Evolutionary conservation across 1,140 invertebrate species (phyloP).

Genomic region (Drosophila nannoptera): DNA sequence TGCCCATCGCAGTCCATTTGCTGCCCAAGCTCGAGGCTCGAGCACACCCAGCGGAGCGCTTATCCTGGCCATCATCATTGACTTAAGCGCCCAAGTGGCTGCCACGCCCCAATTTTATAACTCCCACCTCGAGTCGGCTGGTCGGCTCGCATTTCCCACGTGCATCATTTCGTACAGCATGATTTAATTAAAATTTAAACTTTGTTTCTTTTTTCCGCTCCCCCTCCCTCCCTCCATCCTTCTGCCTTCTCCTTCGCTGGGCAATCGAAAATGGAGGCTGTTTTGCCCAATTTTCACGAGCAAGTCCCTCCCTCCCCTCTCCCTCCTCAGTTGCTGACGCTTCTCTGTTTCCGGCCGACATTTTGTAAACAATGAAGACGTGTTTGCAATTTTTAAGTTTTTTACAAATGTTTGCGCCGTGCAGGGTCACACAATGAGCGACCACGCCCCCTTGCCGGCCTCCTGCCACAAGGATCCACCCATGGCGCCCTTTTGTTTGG

Average conservation of each 20-base stretch:
- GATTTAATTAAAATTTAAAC: constrained; percentile 78
- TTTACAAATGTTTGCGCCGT: constrained; percentile 70
- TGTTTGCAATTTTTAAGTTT: constrained; percentile 78
- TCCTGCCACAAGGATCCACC: no score
- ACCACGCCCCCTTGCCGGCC: not conserved
- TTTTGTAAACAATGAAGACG: constrained; percentile 78
- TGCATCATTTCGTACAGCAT: constrained; percentile 74
- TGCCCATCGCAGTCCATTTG: no score
- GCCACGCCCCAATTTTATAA: not conserved
- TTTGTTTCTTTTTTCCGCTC: constrained; percentile 36
- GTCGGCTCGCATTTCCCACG: constrained; percentile 43
- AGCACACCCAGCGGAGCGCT: constrained; percentile 69
- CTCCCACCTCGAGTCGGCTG: constrained; percentile 2
- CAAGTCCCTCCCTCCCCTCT: not conserved
- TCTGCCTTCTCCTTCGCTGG: constrained; percentile 33
- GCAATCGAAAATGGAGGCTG: constrained; percentile 46
- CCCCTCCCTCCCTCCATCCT: not conserved
- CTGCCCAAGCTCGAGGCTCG: constrained; percentile 10
- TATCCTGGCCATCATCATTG: constrained; percentile 71
- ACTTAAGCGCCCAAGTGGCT: constrained; percentile 54
- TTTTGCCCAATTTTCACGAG: not conserved
- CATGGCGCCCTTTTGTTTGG: constrained; percentile 3
- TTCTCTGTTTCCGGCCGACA: constrained; percentile 67
- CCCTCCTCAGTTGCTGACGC: not conserved
- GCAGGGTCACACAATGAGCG: constrained; percentile 3